Conservation (phyloP, 2,113 vertebrate genomes). For the Melanerpes formicivorus region DNA sequence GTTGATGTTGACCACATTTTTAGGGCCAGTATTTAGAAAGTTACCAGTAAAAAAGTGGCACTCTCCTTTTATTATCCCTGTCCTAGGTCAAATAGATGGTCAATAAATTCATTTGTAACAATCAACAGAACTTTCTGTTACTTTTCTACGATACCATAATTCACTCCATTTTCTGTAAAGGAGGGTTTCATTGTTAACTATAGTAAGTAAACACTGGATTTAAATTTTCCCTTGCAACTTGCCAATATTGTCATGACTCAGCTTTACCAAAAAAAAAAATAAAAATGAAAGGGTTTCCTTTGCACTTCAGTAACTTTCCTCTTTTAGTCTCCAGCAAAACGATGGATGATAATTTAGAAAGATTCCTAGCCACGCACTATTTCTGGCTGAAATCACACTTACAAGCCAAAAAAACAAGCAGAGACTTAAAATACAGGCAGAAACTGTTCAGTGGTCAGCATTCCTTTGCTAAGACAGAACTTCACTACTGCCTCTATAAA, state of each 20-base stretch:
- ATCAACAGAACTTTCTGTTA: not conserved
- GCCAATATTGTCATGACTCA: not conserved
- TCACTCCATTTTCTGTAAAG: not conserved
- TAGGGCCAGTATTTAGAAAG: not conserved
- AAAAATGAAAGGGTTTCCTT: not conserved
- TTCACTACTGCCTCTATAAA: not conserved
- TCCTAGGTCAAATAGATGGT: not conserved
- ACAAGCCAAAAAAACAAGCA: not conserved
- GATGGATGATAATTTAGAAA: not conserved
- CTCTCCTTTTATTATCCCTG: not conserved
- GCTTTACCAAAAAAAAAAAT: not conserved
- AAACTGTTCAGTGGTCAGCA: not conserved
- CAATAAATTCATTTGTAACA: not conserved
- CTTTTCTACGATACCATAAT: not conserved
- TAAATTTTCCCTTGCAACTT: not conserved
- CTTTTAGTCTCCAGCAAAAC: not conserved
- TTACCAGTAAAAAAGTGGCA: not conserved
- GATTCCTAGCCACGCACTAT: not conserved
- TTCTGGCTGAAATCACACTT: not conserved
- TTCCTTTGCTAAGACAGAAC: not conserved
- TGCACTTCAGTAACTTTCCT: slow-evolving; percentile 8
- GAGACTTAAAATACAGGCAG: not conserved
- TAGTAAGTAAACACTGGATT: slow-evolving; percentile 18
- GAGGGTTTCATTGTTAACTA: not conserved
- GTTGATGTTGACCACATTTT: not conserved